Evolutionary conservation across 2,113 vertebrate genomes (phyloP), one percentile per base, ranked within the genome.

Genomic region (Hyperoodon ampullatus): DNA sequence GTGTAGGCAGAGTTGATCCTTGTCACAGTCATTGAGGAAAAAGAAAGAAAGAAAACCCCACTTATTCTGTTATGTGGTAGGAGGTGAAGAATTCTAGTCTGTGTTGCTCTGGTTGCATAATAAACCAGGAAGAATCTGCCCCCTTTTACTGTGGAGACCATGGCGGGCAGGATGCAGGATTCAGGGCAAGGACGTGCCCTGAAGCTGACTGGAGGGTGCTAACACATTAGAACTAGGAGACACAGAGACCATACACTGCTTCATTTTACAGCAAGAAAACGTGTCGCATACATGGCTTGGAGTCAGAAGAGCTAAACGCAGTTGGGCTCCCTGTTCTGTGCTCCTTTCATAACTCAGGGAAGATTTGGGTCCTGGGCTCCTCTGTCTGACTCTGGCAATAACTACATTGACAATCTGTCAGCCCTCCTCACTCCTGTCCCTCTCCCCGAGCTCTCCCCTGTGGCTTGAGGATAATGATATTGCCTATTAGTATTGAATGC

Each of bases 111-210:
- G n/a, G n/a, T 81, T 58, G 78, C 14, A 39, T 42, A 39, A 81
- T 28, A 11, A 81, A 28, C 55, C 23, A n/a, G 1, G n/a, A 81
- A 26, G 23, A 81, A 14, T 55, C 55, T 28, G 3, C 3, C 14
- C 9, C 13, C 15, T 39, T 39, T 60, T 58, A 60, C 78, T 39
- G 14, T 60, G 23, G 55, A 60, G 55, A 60, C 55, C 5, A 0
- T 16, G 78, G n/a, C 3, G 8, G n/a, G n/a, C 78, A 60, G 78
- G n/a, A 81, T 39, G 23, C n/a, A 60, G 23, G n/a, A 39, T 10
- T 58, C 14, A 0, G 53, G n/a, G 21, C n/a, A 26, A 8, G 8
- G 23, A 24, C 0, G 4, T 18, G 24, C 14, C 55, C n/a, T 39
- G 78, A 60, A 23, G 23, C n/a, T 60, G 53, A 35, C 53, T 60